A percentile compares a stretch with the other conserved stretches of the same genome.
phyloP scores from a whole-genome alignment of 2,797 vertebrate genomes.

The Rhinogobio ventralis region DNA sequence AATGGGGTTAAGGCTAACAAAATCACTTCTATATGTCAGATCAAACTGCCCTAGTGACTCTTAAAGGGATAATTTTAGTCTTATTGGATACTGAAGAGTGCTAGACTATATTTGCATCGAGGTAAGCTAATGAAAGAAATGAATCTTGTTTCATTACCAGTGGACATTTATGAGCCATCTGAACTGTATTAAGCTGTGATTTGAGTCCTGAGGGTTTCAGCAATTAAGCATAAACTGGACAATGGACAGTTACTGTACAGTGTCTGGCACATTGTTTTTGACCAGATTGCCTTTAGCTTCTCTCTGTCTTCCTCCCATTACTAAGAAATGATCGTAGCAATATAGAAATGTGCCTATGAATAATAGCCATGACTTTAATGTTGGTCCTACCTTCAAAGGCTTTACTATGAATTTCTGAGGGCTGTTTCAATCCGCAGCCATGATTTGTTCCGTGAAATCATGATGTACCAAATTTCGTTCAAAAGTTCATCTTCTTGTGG shows the following conservation, averaged over 20 bases:
- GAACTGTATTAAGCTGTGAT: constrained; percentile 16
- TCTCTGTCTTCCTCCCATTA: not conserved
- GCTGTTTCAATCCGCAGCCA: not conserved
- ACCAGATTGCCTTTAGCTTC: not conserved
- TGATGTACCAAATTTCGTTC: not conserved
- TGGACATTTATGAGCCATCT: constrained; percentile 50
- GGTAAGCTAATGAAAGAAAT: constrained; percentile 61
- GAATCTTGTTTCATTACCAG: constrained; percentile 54
- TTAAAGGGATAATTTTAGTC: constrained; percentile 46
- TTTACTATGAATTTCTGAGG: not conserved
- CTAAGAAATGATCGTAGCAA: not conserved
- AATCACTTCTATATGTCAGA: constrained; percentile 5
- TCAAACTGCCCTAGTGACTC: constrained; percentile 24
- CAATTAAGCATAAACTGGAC: constrained; percentile 36
- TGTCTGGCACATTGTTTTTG: not conserved
- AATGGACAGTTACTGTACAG: not conserved
- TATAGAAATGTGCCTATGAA: not conserved
- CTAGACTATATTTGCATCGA: constrained; percentile 51
- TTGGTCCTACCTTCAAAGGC: not conserved
- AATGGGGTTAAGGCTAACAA: not conserved
- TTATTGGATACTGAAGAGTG: constrained; percentile 52
- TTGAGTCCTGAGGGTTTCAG: constrained; percentile 18
- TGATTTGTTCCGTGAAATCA: not conserved
- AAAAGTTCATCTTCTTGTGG: not conserved
- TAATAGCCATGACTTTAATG: constrained; percentile 11